Evolutionary conservation across 2,888 invertebrate genomes (phyloP).

Genomic region (Pediacus dermestoides): DNA sequence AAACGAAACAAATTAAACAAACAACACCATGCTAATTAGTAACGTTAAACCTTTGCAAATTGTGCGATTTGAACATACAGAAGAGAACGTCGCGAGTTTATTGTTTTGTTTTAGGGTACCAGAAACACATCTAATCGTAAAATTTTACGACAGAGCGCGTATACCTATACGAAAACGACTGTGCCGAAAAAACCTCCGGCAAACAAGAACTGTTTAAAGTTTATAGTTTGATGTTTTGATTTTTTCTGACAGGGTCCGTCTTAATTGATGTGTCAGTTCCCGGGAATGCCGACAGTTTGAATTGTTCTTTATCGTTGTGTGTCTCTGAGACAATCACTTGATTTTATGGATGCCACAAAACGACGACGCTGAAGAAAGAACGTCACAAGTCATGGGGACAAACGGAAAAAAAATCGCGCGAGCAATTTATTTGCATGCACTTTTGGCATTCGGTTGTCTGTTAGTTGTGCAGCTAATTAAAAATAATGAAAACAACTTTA

Average conservation of each 20-base stretch:
- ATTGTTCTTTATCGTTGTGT: constrained; percentile 36
- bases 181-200: constrained; percentile 33
- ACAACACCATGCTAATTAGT: too few species aligned
- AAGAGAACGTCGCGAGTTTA: too few species aligned
- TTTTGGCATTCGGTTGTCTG: constrained; percentile 19
- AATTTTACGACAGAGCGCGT: constrained; percentile 44
- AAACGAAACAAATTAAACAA: too few species aligned
- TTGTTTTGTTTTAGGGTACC: constrained; percentile 21
- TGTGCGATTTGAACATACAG: too few species aligned
- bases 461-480: constrained; percentile 20
- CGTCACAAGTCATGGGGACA: constrained; percentile 4
- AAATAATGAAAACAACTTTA: constrained; percentile 31
- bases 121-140: constrained; percentile 40
- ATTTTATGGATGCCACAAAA: constrained; percentile 17
- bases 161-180: constrained; percentile 38
- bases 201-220: constrained; percentile 40
- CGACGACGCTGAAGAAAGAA: constrained; percentile 22
- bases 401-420: constrained; percentile 1
- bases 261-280: constrained; percentile 47
- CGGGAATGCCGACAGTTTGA: constrained; percentile 43
- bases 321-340: constrained; percentile 23
- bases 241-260: constrained; percentile 41
- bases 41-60: too few species aligned
- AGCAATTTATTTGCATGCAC: constrained; percentile 24
- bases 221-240: constrained; percentile 44